A percentile compares a stretch with the other conserved stretches of the same genome.
Evolutionary conservation across 2,888 invertebrate genomes (phyloP).

Genomic region (Drosophila hamatofila): DNA sequence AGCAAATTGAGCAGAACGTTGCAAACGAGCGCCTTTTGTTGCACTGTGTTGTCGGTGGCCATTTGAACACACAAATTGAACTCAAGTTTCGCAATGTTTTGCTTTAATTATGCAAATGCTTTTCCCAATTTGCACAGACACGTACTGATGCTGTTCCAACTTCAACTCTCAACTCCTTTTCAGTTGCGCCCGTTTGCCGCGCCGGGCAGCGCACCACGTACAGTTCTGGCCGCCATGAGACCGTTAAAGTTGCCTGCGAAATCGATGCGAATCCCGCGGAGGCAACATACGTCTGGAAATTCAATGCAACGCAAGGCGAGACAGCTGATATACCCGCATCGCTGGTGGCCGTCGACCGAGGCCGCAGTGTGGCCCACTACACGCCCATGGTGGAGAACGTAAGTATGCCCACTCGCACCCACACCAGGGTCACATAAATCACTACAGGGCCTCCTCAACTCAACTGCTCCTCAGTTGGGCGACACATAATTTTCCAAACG

Average conservation of each 20-base stretch:
- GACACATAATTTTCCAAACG: conserved; percentile 83
- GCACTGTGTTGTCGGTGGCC: conserved; percentile 20
- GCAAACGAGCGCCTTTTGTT: conserved; percentile 33
- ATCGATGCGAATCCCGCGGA: conserved; percentile 91
- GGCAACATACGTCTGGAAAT: conserved; percentile 90
- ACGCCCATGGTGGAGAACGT: conserved; percentile 89
- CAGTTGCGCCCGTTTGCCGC: conserved; percentile 91
- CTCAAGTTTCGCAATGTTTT: conserved; percentile 68
- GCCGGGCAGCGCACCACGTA: conserved; percentile 89
- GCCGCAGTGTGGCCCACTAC: conserved; percentile 89
- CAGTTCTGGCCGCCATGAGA: conserved; percentile 91
- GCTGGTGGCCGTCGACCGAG: conserved; percentile 87
- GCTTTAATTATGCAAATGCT: conserved; percentile 78
- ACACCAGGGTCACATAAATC: conserved; percentile 57
- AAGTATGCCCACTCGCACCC: conserved; percentile 62
- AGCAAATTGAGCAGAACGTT: conserved; percentile 53
- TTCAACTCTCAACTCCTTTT: conserved; percentile 2
- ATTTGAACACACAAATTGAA: conserved; percentile 60
- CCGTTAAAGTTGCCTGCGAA: conserved; percentile 89
- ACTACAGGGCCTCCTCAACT: conserved; percentile 19
- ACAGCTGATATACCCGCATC: conserved; percentile 89
- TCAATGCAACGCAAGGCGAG: conserved; percentile 90
- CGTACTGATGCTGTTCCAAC: conserved; percentile 18
- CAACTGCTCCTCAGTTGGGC: conserved; percentile 6
- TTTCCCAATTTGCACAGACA: conserved; percentile 57